Conservation (phyloP, 92 coral and sea anemone species). For the Epizoanthus fatuus region DNA sequence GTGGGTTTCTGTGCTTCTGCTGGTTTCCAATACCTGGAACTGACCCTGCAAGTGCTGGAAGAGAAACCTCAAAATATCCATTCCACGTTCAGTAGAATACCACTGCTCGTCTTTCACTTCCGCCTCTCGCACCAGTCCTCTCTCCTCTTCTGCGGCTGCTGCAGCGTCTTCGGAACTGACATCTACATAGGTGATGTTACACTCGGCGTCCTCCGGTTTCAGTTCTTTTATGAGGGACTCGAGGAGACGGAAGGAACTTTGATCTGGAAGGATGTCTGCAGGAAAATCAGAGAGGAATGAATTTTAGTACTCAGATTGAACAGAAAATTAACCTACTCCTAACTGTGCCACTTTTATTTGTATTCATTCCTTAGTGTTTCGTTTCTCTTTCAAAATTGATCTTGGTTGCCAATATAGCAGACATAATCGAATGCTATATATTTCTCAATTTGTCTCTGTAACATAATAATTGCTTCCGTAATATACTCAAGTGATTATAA, state of each 20-base stretch:
- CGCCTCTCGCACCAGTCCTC: slow-evolving; percentile 36
- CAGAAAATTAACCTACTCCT: too few relatives aligned
- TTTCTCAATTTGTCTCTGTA: too few relatives aligned
- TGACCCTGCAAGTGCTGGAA: slow-evolving; percentile 23
- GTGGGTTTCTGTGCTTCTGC: slow-evolving; percentile 71
- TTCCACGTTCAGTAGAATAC: slow-evolving; percentile 76
- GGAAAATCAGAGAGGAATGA: neutral
- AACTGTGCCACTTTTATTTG: too few relatives aligned
- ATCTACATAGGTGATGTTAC: neutral
- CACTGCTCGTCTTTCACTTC: slow-evolving; percentile 73
- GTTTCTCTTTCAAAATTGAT: too few relatives aligned
- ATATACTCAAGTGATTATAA: too few relatives aligned
- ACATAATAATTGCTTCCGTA: too few relatives aligned
- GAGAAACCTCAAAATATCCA: slow-evolving; percentile 44
- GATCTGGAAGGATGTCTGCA: slow-evolving; percentile 55
- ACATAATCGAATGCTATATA: too few relatives aligned
- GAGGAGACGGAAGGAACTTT: slow-evolving; percentile 59
- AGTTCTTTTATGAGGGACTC: neutral
- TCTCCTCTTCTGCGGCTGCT: slow-evolving; percentile 5
- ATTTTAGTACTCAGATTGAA: too few relatives aligned
- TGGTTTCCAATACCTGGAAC: slow-evolving; percentile 56
- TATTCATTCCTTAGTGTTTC: too few relatives aligned
- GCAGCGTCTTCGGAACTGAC: slow-evolving; percentile 15
- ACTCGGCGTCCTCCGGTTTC: neutral
- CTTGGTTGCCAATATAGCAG: too few relatives aligned